Percentiles rank a stretch among this genome's conserved stretches.
These are phyloP conservation scores for Lasioglossum zephyrum DNA, from an alignment of 2,888 invertebrate species.

Conservation along the genomic window DNA sequence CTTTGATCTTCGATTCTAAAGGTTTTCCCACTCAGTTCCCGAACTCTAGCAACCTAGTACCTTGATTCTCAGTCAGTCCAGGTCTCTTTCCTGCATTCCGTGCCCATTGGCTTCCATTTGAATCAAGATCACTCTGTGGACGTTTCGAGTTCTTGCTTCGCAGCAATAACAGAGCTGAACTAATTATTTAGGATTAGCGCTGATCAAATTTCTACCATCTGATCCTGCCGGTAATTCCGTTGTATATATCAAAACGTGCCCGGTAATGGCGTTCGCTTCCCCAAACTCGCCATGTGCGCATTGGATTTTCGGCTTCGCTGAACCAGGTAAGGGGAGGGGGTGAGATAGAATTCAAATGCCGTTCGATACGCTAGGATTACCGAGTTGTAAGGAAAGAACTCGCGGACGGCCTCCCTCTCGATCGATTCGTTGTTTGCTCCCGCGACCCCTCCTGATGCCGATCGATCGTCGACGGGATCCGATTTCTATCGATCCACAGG, in stretches of 20 bases:
- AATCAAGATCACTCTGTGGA: not conserved
- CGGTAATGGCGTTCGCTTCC: conserved; percentile 57
- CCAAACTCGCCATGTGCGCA: conserved; percentile 53
- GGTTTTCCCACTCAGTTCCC: not conserved
- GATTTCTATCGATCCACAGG: conserved; percentile 15
- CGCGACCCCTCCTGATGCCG: conserved; percentile 1
- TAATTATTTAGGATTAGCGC: conserved; percentile 60
- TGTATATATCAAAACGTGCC: conserved; percentile 57
- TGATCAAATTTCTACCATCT: conserved; percentile 67
- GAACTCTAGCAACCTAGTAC: not conserved
- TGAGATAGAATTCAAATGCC: conserved; percentile 45
- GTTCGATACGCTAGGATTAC: conserved; percentile 52
- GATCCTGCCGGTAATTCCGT: conserved; percentile 62
- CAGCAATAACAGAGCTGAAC: conserved; percentile 19
- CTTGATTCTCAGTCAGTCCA: not conserved
- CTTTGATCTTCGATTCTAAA: not conserved
- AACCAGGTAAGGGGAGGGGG: not conserved
- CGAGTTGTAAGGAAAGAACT: conserved; percentile 45
- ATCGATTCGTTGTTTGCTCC: conserved; percentile 20
- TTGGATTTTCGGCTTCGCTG: conserved; percentile 63
- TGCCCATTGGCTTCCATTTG: not conserved
- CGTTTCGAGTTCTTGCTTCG: not conserved
- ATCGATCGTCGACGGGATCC: conserved; percentile 11
- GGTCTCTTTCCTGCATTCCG: not conserved
- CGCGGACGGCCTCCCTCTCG: not conserved